Evolutionary conservation across 2,888 invertebrate genomes (phyloP).

Genomic region (Noctua fimbriata): DNA sequence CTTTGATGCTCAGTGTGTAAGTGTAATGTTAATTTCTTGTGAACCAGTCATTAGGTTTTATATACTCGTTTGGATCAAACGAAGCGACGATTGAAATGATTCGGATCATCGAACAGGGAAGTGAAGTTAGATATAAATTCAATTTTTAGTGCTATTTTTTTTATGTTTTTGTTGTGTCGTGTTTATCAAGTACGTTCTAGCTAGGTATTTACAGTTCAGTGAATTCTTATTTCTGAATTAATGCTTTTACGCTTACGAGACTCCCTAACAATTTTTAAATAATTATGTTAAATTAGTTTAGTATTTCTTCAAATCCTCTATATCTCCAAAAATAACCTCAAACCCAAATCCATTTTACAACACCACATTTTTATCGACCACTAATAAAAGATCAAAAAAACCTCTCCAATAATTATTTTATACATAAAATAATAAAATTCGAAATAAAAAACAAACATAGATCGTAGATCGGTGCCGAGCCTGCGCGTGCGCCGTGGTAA

Average conservation of each 20-base stretch:
- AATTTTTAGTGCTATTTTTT: neutral
- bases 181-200: neutral
- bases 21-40: constrained; percentile 40
- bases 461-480: constrained; percentile 54
- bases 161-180: no score
- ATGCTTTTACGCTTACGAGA: neutral
- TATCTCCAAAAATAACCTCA: neutral
- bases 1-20: constrained; percentile 36
- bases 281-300: neutral
- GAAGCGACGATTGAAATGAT: constrained; percentile 38
- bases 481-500: constrained; percentile 77
- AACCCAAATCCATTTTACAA: neutral
- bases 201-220: neutral
- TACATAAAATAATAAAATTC: constrained; percentile 33
- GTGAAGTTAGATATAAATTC: constrained; percentile 1
- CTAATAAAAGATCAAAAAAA: constrained; percentile 21
- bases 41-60: constrained; percentile 38
- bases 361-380: neutral
- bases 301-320: neutral
- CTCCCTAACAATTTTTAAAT: no score
- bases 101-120: constrained; percentile 26
- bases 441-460: constrained; percentile 59
- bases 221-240: neutral
- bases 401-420: constrained; percentile 51
- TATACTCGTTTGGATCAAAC: constrained; percentile 31